A percentile compares a stretch with the other conserved stretches of the same genome.
Evolutionary conservation across 2,113 vertebrate species (phyloP).

Genomic region (Osmerus mordax): DNA sequence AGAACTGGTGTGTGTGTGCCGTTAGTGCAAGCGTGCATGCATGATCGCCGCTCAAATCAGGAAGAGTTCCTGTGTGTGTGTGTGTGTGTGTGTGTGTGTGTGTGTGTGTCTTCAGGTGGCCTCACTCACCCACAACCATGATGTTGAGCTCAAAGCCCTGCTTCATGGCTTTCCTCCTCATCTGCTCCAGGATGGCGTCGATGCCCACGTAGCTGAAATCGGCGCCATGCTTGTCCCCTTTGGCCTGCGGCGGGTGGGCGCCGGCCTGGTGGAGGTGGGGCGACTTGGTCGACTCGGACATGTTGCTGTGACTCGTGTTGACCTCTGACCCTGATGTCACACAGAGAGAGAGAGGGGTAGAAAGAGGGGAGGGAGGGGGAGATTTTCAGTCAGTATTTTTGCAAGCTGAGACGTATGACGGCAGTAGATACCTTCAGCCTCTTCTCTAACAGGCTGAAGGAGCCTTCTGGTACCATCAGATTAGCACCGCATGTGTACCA

Average conservation of each 20-base stretch:
- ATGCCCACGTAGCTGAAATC: constrained; percentile 97
- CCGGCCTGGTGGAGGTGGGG: constrained; percentile 22
- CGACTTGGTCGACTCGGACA: constrained; percentile 84
- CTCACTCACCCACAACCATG: constrained; percentile 94
- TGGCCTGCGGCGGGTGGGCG: constrained; percentile 48
- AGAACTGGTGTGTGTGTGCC: neutral
- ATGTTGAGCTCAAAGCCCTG: constrained; percentile 98
- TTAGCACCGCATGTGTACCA: neutral
- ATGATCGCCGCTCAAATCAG: too few relatives aligned
- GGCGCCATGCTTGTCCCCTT: constrained; percentile 74
- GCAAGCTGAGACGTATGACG: neutral
- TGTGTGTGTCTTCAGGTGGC: neutral
- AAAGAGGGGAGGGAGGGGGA: neutral
- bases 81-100: constrained; percentile 6
- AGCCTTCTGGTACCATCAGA: neutral
- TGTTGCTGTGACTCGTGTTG: constrained; percentile 71
- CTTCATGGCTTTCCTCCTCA: constrained; percentile 98
- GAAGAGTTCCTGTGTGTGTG: neutral
- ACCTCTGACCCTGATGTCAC: constrained; percentile 69
- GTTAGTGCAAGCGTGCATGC: neutral
- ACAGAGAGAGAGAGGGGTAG: neutral
- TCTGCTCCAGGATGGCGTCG: constrained; percentile 96
- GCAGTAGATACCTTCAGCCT: constrained; percentile 16
- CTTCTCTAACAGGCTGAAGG: constrained; percentile 46
- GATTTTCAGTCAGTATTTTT: neutral